Base-by-base conservation (phyloP, 2,888 invertebrate species). In the Chesias legatella region DNA sequence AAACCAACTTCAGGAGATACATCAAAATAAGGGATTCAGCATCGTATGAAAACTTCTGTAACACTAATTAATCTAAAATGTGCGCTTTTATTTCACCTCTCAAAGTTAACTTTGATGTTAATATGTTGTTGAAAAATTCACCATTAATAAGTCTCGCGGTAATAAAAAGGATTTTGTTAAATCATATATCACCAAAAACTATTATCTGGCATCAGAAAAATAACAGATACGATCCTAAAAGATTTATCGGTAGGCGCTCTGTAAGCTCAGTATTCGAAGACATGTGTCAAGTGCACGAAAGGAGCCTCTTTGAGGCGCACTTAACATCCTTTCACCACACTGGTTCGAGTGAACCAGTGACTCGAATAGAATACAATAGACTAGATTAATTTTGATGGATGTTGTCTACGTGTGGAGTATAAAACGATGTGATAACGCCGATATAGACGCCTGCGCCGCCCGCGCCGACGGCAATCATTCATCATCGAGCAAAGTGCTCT, bases 121-220 rank as follows among this genome's bases (percentile, higher is more conserved):
- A 75, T 69, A 63, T 55, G 37, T 53, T 56, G 73, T 59, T 76
- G 75, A 78, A 73, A 75, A 72, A 73, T 55, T 58, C 53, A 48
- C 62, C 70, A 74, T 75, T 74, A 73, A 72, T 70, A 73, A 74
- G 63, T 70, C 68, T 54, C 61, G 52, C 48, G 47, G 63, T 56
- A 63, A 73, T 78, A 76, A 78, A 73, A 68, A 69, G 70, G 65
- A 74, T 71, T 67, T 58, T 61, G 66, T 68, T 66, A 64, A 67
- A 65, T 71, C 66, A 68, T 79, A 74, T 71, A 68, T 76, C 67
- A 76, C 66, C 63, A 61, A 64, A 56, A 62, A 63, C 68, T 66
- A 72, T 71, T 72, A 74, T 70, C 63, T 66, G 66, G 63, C 68
- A 63, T 69, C 51, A 60, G 54, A 70, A 70, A 76, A 70, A 68